Evolutionary conservation across 1,140 invertebrate species (phyloP), one percentile per base, ranked within the genome.

Genomic region (Himalopsyche phryganea): DNA sequence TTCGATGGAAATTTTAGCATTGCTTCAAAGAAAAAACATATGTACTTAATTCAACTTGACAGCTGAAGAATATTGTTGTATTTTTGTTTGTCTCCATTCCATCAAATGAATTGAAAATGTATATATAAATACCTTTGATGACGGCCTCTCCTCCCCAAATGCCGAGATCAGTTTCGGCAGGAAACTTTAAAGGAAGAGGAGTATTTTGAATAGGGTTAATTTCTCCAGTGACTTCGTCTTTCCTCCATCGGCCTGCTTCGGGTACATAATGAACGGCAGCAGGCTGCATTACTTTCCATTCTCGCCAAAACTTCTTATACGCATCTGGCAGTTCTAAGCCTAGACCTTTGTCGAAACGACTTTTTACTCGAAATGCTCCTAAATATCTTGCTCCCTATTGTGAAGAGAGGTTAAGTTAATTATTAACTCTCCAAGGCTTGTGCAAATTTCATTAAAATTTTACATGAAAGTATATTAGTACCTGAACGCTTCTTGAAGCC

Each of bases 141-240:
- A 98, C 80, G n/a, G 85, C 92, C 80, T 98, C 96, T 6, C 96
- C 96, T 61, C 94, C 96, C 95, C 94, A 98, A 48, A 99, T 80
- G 17, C 95, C 94, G 46, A 87, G 48, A 71, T 98, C 75, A 51
- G 86, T 74, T 78, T 98, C 91, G 49, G 83, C 78, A 1, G 94
- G 90, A 70, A 85, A 88, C 52, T 82, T 80, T 0, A 96, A 65
- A 1, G 87, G 87, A 15, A 98, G 75, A n/a, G 88, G 84, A 52
- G 85, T 65, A 79, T 94, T 90, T 71, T 93, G 85, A 18, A 93
- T 75, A 13, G 83, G 83, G 47, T 71, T 61, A 77, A 90, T 85
- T 78, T 85, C 80, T 61, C 86, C 85, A 54, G 85, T 88, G 15
- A 85, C 65, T 65, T 86, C 83, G 77, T 93, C 81, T 47, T 84